Base-by-base conservation (phyloP, 1,140 invertebrate genomes). In the Drosophila sucinea region DNA sequence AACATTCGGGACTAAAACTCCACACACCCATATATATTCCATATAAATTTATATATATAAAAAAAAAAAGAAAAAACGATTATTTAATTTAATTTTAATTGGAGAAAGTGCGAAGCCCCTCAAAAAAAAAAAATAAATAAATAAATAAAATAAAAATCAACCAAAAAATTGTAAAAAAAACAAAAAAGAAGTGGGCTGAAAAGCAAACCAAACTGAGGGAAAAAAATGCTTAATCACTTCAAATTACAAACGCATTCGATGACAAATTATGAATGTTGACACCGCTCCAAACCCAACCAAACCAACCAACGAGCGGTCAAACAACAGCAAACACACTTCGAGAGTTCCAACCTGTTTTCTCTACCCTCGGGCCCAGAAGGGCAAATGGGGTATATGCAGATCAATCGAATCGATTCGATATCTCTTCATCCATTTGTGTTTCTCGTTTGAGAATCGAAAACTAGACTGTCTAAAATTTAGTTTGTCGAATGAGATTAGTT, bases 21-120 rank as follows among this genome's bases (percentile, higher is more conserved):
- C 17, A 17, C 32, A 73, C 17, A 61, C 32, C 17, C 29, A 40
- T 11, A 61, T 23, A 10, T 33, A 30, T 29, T 29, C 58, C 40
- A 38, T 33, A 4, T 32, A 51, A 64, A 60, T 60, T 63, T 40
- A 32, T 51, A 35, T 40, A 58, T 41, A 58, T 58, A 67, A 29
- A 67, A 40, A 64, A 60, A 62, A 56, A 23, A 44, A 61, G 51
- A 55, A 63, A 68, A 66, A 70, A 67, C 60, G 77, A 74, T 89
- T 87, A 89, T 74, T 87, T 87, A 87, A 87, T 87, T 87, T 73
- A 82, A 80, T 82, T 87, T 89, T 80, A 80, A 83, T 89, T 74
- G 84, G 83, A 83, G 83, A 87, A 87, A 87, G 83, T 87, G 84
- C 83, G 87, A 87, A 86, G 82, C 71, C 70, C 63, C 69, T 56